A percentile compares a stretch with the other conserved stretches of the same genome.
Conservation (phyloP, 2,797 vertebrate species). For the Basileuterus tristriatus region DNA sequence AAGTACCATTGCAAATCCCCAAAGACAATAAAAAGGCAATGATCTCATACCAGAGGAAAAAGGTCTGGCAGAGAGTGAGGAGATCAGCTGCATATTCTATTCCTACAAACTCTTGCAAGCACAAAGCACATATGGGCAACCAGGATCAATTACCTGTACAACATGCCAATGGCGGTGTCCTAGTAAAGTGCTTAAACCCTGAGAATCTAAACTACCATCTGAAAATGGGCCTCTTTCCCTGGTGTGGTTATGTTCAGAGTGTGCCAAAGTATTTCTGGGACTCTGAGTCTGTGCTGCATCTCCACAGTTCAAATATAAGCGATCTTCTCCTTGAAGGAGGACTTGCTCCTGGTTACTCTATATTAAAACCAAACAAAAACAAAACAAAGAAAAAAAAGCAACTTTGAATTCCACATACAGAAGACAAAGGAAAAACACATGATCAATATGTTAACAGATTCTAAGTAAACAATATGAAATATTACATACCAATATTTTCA, state of each 20-base stretch:
- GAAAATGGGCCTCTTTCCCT: conserved; percentile 79
- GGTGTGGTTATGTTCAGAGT: conserved; percentile 70
- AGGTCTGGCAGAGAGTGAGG: neutral
- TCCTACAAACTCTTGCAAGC: neutral
- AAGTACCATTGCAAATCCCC: neutral
- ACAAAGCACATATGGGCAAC: neutral
- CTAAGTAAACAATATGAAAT: neutral
- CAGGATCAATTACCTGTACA: conserved; percentile 84
- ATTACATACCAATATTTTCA: neutral
- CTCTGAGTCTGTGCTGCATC: conserved; percentile 88
- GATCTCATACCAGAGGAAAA: neutral
- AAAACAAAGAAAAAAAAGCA: neutral
- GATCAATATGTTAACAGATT: neutral
- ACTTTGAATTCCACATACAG: neutral
- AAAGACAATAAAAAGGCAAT: neutral
- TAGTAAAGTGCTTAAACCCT: conserved; percentile 99
- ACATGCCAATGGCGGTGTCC: conserved; percentile 99
- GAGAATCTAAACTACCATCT: conserved; percentile 85
- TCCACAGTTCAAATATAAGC: conserved; percentile 95
- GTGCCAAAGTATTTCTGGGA: conserved; percentile 72
- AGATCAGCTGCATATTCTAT: neutral
- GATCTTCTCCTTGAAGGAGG: conserved; percentile 95
- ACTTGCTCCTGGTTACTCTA: conserved; percentile 99
- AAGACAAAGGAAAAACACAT: neutral
- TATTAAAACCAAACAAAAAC: neutral